Conservation (phyloP, 2,113 vertebrate genomes). For the Sinocyclocheilus maitianheensis region DNA sequence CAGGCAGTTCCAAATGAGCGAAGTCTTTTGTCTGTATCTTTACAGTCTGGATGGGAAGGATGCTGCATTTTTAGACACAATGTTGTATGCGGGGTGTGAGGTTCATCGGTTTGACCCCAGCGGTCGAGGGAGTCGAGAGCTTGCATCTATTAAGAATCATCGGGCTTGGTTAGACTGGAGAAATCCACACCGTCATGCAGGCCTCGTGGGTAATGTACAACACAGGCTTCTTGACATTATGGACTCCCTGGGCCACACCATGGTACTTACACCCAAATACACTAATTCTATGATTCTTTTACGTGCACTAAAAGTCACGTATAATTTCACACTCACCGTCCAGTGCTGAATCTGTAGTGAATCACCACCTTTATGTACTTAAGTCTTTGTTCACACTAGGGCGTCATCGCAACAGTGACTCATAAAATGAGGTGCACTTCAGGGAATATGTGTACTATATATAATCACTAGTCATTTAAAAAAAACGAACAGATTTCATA, state of each 20-base stretch:
- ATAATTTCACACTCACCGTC: background rate
- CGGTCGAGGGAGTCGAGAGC: slow-evolving; percentile 53
- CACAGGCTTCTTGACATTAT: slow-evolving; percentile 73
- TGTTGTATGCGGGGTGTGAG: slow-evolving; percentile 68
- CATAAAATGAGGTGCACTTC: slow-evolving; percentile 56
- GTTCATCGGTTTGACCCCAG: slow-evolving; percentile 77
- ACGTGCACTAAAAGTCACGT: background rate
- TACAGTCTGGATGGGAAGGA: slow-evolving; percentile 68
- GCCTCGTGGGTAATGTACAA: slow-evolving; percentile 62
- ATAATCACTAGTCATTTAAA: slow-evolving; percentile 40
- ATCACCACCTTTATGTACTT: slow-evolving; percentile 70
- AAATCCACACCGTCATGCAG: slow-evolving; percentile 55
- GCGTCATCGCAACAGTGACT: slow-evolving; percentile 76
- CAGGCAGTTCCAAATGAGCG: background rate
- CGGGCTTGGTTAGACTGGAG: slow-evolving; percentile 78
- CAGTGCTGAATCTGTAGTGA: background rate
- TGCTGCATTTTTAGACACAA: slow-evolving; percentile 66
- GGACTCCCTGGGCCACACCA: slow-evolving; percentile 73
- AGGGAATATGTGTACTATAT: slow-evolving; percentile 43
- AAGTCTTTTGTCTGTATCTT: slow-evolving; percentile 9
- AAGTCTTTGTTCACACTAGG: slow-evolving; percentile 73
- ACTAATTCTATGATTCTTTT: slow-evolving; percentile 39
- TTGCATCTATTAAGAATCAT: slow-evolving; percentile 62
- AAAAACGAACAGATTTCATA: background rate
- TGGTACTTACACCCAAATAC: slow-evolving; percentile 64